Conservation (phyloP, 1,140 invertebrate species). For the Copidosoma floridanum region DNA sequence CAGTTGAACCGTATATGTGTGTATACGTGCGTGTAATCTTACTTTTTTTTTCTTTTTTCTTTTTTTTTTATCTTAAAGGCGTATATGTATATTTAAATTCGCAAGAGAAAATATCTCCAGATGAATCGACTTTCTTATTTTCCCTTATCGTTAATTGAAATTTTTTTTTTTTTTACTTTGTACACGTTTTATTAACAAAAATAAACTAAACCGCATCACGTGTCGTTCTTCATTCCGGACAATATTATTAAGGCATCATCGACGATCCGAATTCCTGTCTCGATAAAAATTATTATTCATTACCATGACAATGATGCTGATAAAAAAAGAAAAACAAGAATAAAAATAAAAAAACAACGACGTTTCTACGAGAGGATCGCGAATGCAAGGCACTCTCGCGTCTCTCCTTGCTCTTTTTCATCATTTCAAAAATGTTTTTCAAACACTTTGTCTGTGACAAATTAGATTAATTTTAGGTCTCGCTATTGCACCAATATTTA, state of each 20-base stretch:
- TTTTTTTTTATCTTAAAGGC: neutral
- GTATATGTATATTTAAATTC: slow-evolving; percentile 14
- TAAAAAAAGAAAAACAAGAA: too few relatives aligned
- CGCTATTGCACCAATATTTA: slow-evolving; percentile 52
- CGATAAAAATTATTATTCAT: slow-evolving; percentile 19
- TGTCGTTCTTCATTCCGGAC: slow-evolving; percentile 15
- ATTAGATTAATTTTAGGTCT: slow-evolving; percentile 45
- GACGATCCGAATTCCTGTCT: slow-evolving; percentile 24
- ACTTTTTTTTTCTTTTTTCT: slow-evolving; percentile 10
- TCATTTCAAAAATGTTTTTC: slow-evolving; percentile 30
- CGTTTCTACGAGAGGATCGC: slow-evolving; percentile 13
- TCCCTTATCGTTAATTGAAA: too few relatives aligned
- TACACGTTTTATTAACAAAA: slow-evolving; percentile 28
- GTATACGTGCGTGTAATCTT: neutral
- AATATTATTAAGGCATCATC: slow-evolving; percentile 33
- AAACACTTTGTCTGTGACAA: slow-evolving; percentile 36
- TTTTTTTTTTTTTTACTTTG: slow-evolving; percentile 15
- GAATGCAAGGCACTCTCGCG: slow-evolving; percentile 23
- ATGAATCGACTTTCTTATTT: neutral
- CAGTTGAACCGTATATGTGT: neutral
- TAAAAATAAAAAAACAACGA: too few relatives aligned
- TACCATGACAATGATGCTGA: slow-evolving; percentile 8
- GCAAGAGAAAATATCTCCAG: slow-evolving; percentile 5
- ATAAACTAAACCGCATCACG: slow-evolving; percentile 32
- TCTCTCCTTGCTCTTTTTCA: slow-evolving; percentile 8